Evolutionary conservation across 1,140 invertebrate genomes (phyloP).

Genomic region (Euwallacea fornicatus): DNA sequence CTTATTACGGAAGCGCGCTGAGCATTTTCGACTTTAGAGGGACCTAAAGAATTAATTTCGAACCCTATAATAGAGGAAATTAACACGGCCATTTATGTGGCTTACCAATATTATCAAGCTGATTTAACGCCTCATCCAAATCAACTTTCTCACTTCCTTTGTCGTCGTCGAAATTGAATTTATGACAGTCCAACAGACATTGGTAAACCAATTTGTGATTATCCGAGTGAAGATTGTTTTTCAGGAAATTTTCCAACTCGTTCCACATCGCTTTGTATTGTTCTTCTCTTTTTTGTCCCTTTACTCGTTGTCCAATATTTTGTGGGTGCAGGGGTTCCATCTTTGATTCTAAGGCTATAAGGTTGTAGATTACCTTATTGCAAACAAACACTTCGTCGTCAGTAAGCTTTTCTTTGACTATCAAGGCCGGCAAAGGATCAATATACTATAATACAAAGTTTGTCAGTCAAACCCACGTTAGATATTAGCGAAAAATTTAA

Average conservation of each 20-base stretch:
- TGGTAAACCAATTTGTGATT: conserved; percentile 78
- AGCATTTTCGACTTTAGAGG: conserved; percentile 49
- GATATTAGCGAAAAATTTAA: neutral
- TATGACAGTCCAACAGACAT: conserved; percentile 80
- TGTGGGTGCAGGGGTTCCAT: conserved; percentile 77
- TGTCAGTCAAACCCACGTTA: no score
- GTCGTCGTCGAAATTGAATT: conserved; percentile 57
- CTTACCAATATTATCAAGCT: conserved; percentile 45
- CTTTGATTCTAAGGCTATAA: conserved; percentile 81
- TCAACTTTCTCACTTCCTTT: conserved; percentile 66
- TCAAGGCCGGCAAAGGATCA: conserved; percentile 76
- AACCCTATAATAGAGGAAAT: neutral
- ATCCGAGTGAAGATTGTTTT: conserved; percentile 67
- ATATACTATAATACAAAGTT: conserved; percentile 64
- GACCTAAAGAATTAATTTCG: conserved; percentile 30
- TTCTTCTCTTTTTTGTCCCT: conserved; percentile 73
- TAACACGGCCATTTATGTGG: neutral
- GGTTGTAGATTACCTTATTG: conserved; percentile 80
- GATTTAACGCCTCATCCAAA: conserved; percentile 51
- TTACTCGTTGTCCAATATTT: conserved; percentile 60
- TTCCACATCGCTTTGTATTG: conserved; percentile 88
- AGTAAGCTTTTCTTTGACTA: conserved; percentile 80
- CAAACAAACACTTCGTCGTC: conserved; percentile 87
- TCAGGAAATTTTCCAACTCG: conserved; percentile 84
- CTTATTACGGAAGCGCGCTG: conserved; percentile 70